These are phyloP conservation scores for Irena cyanogastra DNA, from an alignment of 2,113 vertebrate genomes.

Conservation along the genomic window DNA sequence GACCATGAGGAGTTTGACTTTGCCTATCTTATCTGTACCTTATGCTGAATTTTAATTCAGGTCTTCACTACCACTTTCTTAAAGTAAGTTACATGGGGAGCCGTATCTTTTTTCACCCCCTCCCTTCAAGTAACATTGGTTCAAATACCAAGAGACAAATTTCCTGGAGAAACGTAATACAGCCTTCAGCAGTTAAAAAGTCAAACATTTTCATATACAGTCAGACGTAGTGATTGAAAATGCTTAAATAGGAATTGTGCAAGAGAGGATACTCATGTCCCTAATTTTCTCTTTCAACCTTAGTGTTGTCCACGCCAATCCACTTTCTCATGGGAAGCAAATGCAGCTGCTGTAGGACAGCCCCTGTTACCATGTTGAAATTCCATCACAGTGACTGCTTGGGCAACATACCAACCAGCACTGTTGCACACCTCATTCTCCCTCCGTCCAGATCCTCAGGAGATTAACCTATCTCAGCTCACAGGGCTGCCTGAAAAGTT, in stretches of 20 bases:
- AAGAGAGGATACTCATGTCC: not conserved
- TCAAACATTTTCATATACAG: not conserved
- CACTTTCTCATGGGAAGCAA: slow-evolving; percentile 65
- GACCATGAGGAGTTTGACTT: not conserved
- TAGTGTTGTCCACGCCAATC: slow-evolving; percentile 9
- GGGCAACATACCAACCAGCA: slow-evolving; percentile 33
- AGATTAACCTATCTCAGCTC: not conserved
- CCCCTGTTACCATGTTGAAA: slow-evolving; percentile 39
- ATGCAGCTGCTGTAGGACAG: not conserved
- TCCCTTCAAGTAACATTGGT: not conserved
- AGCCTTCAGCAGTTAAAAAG: not conserved
- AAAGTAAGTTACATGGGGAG: not conserved
- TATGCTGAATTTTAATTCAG: not conserved
- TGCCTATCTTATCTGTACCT: not conserved
- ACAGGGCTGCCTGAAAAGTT: not conserved
- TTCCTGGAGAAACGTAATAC: not conserved
- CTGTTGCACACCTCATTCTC: not conserved
- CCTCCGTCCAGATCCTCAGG: not conserved
- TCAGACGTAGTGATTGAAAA: not conserved
- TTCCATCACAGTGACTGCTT: slow-evolving; percentile 39
- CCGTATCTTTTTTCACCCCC: not conserved
- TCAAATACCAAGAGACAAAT: not conserved
- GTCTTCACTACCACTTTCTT: not conserved
- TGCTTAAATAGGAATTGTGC: not conserved
- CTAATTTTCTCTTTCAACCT: slow-evolving; percentile 46